Evolutionary conservation across 1,140 invertebrate genomes (phyloP), one percentile per base, ranked within the genome.

Genomic region (Drosophila kanapiae): DNA sequence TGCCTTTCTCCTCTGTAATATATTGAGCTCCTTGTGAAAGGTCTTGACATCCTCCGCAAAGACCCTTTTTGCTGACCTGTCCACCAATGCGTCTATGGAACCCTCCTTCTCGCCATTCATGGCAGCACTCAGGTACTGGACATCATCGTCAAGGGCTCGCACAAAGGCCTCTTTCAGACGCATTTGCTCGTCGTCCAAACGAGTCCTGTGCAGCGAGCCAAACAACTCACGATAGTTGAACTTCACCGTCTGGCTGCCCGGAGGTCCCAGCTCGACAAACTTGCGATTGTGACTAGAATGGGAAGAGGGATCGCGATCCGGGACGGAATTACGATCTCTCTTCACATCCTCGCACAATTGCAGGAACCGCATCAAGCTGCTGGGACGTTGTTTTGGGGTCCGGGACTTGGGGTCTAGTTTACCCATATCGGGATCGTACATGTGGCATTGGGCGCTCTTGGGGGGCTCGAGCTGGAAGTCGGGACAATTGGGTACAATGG

Each of bases 161-260:
- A 81, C 60, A 42, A 84, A 78, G 16, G 65, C 63, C n/a, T 23
- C 56, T 35, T 74, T 87, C 0, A 87, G 40, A 8, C 53, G 45
- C 38, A 78, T 13, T 23, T 49, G 23, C n/a, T 83, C 54, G 2
- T 54, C 60, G 29, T 70, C 45, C 14, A 63, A 38, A 4, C 18
- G n/a, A 8, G 51, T 63, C 3, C 29, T 16, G 9, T 49, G 38
- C 8, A 23, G 5, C 0, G 58, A 31, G 5, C 49, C 61, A 31
- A 87, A 87, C 1, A 87, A 37, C 16, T 59, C 49, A 0, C 43
- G 60, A 54, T 83, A 87, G 48, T 87, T 74, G 33, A 87, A 88
- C n/a, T 48, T 77, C 23, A 51, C 38, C 0, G n/a, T 11, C 14
- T 5, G 18, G 0, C 58, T 10, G 1, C 18, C 6, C 1, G 35